A percentile compares a stretch with the other conserved stretches of the same genome.
Conservation (phyloP, 2,888 invertebrate genomes). For the Uropetala carovei region DNA sequence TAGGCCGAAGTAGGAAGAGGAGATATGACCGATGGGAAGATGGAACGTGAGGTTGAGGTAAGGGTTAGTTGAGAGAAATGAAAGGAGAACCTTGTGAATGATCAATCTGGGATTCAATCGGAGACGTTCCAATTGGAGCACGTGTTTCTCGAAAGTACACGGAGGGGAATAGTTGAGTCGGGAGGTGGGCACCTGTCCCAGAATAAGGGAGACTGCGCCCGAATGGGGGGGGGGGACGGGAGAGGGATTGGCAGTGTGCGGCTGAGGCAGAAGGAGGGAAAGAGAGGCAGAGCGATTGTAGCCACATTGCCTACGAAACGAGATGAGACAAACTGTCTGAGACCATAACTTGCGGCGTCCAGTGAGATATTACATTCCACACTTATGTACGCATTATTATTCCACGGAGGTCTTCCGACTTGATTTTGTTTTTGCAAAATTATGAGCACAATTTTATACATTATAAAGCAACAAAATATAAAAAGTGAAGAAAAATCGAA, state of each 20-base stretch:
- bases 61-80: not conserved
- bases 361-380: too few species aligned
- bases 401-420: too few species aligned
- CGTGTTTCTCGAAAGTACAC: not conserved
- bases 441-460: too few species aligned
- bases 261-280: not conserved
- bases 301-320: not conserved
- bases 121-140: slow-evolving; percentile 38
- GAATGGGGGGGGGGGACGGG: not conserved
- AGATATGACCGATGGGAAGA: not conserved
- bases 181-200: not conserved
- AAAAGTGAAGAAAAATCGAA: too few species aligned
- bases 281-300: not conserved
- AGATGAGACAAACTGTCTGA: not conserved
- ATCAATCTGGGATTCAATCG: slow-evolving; percentile 41
- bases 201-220: not conserved
- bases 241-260: not conserved
- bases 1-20: not conserved
- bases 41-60: not conserved
- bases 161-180: not conserved
- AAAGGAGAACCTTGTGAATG: slow-evolving; percentile 11
- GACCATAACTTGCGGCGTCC: not conserved
- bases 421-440: too few species aligned
- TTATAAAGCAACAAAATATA: too few species aligned
- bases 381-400: too few species aligned